A percentile compares a stretch with the other conserved stretches of the same genome.
phyloP scores from a whole-genome alignment of 53 echinoderm and acorn worm genomes.

The Crossaster papposus region DNA sequence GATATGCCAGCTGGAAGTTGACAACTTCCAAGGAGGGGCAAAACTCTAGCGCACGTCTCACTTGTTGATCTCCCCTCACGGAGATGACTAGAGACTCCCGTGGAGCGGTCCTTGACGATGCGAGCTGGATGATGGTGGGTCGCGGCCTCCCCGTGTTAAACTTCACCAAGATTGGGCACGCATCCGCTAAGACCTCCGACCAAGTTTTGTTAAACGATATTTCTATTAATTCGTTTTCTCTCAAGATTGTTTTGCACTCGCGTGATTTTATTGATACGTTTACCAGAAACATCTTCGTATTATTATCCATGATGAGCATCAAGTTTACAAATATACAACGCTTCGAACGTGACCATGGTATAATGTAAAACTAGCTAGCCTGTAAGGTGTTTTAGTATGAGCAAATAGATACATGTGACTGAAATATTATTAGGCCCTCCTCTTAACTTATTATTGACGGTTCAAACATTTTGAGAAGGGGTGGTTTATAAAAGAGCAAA shows the following conservation, averaged over 20 bases:
- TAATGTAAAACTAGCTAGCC: no score
- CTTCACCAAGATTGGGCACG: neutral
- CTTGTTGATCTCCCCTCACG: neutral
- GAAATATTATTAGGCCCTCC: no score
- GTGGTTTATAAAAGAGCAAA: no score
- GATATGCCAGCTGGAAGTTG: neutral
- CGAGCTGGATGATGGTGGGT: neutral
- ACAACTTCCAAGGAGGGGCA: neutral
- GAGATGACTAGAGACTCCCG: neutral
- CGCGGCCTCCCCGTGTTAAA: neutral
- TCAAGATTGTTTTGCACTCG: neutral
- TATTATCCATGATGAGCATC: neutral
- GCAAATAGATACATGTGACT: no score
- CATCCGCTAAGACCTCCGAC: neutral
- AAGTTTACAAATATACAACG: no score
- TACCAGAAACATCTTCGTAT: neutral
- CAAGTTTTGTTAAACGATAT: neutral
- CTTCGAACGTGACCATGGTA: no score
- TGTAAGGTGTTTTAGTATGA: no score
- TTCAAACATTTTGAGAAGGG: no score
- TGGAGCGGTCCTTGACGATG: neutral
- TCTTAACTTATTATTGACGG: no score
- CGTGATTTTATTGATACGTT: neutral
- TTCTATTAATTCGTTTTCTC: neutral
- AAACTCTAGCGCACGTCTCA: neutral